Conservation (phyloP, 1,140 invertebrate species). For the Drosophila sturtevanti region DNA sequence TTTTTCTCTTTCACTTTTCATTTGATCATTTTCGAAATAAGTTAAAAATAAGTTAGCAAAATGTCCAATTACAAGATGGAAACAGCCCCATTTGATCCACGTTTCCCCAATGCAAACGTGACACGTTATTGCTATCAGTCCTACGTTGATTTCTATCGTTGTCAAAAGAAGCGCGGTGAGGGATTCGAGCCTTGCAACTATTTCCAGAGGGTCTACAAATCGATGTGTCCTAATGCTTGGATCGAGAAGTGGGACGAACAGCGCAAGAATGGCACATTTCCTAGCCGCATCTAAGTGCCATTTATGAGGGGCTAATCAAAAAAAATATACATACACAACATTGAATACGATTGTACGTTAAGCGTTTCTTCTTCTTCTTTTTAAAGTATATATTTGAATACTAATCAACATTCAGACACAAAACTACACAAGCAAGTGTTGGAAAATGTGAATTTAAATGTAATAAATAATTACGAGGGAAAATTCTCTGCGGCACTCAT, state of each 20-base stretch:
- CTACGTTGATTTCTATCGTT: conserved; percentile 96
- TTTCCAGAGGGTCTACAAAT: conserved; percentile 93
- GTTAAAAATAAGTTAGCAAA: conserved; percentile 75
- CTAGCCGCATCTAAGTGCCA: conserved; percentile 86
- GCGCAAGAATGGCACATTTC: conserved; percentile 91
- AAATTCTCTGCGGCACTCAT: no score
- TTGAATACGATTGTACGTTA: background rate
- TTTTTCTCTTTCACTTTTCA: background rate
- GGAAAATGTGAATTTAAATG: no score
- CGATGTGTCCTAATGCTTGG: conserved; percentile 95
- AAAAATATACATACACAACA: background rate
- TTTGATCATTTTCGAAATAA: conserved; percentile 1
- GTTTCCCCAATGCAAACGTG: conserved; percentile 98
- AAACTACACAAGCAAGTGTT: no score
- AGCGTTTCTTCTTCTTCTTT: background rate
- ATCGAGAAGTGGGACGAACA: conserved; percentile 96
- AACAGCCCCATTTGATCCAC: conserved; percentile 96
- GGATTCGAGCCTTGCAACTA: conserved; percentile 96
- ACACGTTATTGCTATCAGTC: conserved; percentile 96
- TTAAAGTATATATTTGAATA: no score
- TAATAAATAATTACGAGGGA: no score
- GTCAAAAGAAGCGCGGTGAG: conserved; percentile 94
- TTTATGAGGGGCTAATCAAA: background rate
- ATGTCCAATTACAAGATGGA: conserved; percentile 84
- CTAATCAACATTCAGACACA: no score